Percentiles rank a stretch among this genome's conserved stretches.
These are phyloP conservation scores for Eudemis profundana DNA, from an alignment of 2,888 invertebrate genomes.

Conservation along the genomic window DNA sequence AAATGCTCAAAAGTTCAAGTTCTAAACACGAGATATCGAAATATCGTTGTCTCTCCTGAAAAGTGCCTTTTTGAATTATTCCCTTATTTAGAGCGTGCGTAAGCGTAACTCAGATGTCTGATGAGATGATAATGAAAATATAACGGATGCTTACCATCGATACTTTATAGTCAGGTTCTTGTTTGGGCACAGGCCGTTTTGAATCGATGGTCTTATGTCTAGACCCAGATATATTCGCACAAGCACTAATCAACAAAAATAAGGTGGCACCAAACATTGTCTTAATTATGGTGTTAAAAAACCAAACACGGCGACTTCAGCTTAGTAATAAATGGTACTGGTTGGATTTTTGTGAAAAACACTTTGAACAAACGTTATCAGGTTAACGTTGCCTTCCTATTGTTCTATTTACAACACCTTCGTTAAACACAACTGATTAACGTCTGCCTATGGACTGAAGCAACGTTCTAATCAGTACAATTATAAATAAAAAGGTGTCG, in stretches of 20 bases:
- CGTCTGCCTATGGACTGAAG: background rate
- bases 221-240: conserved; percentile 5
- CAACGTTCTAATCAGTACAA: conserved; percentile 21
- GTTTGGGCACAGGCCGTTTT: background rate
- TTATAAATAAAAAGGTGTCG: background rate
- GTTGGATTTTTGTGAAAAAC: conserved; percentile 14
- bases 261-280: conserved; percentile 25
- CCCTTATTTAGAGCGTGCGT: too few species aligned
- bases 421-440: conserved; percentile 38
- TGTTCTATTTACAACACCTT: conserved; percentile 35
- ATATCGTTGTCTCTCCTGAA: too few species aligned
- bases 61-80: too few species aligned
- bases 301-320: conserved; percentile 14
- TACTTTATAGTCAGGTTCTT: conserved; percentile 57
- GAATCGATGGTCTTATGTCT: background rate
- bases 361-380: conserved; percentile 27
- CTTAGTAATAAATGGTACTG: conserved; percentile 21
- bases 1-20: too few species aligned
- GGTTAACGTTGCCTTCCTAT: conserved; percentile 30
- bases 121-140: too few species aligned
- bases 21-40: too few species aligned
- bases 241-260: conserved; percentile 24
- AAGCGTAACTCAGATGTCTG: too few species aligned
- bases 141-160: conserved; percentile 65
- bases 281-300: background rate